Conservation (phyloP, 2,797 vertebrate species). For the Acomys russatus region DNA sequence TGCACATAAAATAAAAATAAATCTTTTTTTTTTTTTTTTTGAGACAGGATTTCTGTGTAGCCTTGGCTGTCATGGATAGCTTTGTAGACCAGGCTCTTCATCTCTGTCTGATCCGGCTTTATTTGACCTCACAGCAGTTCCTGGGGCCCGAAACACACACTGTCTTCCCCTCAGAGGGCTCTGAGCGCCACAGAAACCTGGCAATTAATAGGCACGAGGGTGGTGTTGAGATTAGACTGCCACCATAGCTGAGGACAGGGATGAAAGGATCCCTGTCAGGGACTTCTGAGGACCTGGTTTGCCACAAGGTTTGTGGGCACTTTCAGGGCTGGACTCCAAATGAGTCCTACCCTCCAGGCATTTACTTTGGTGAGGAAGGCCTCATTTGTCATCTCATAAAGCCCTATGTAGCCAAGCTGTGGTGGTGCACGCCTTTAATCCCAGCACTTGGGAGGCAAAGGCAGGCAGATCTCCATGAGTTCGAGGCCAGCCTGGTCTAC, state of each 20-base stretch:
- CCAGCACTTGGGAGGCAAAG: too few relatives aligned
- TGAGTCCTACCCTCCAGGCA: neutral
- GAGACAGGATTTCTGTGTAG: too few relatives aligned
- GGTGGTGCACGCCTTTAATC: too few relatives aligned
- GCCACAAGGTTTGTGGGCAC: neutral
- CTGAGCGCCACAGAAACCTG: neutral
- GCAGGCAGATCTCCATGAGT: too few relatives aligned
- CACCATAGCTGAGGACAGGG: neutral
- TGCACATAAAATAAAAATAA: neutral
- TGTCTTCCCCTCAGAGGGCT: neutral
- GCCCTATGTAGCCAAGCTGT: neutral
- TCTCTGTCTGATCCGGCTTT: neutral
- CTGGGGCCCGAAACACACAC: accelerated
- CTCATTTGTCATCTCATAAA: neutral
- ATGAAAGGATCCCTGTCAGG: neutral
- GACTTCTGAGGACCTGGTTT: slow-evolving; percentile 19
- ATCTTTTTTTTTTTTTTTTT: too few relatives aligned
- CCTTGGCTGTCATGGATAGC: too few relatives aligned
- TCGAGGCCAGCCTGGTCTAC: too few relatives aligned
- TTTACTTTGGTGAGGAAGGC: neutral
- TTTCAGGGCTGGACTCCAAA: neutral
- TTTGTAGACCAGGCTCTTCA: neutral
- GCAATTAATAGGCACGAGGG: neutral
- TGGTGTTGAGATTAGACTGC: neutral
- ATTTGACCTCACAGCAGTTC: neutral